phyloP scores from a whole-genome alignment of 2,888 invertebrate species.

The Eudemis profundana region DNA sequence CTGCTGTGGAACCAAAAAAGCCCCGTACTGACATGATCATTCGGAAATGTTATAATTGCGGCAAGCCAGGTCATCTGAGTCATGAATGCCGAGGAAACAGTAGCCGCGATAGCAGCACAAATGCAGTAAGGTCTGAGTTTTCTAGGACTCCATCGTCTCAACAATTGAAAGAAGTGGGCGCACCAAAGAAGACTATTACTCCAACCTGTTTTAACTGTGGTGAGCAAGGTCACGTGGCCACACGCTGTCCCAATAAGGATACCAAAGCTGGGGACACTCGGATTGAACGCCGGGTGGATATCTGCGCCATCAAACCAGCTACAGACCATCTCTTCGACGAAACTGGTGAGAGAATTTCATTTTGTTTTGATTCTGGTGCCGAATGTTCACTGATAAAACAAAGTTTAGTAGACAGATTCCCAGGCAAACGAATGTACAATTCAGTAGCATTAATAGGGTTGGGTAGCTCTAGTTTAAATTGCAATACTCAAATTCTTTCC shows the following conservation, averaged over 20 bases:
- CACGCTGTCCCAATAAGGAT: neutral
- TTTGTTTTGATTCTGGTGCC: conserved; percentile 39
- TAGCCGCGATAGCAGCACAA: too few relatives aligned
- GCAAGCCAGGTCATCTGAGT: neutral
- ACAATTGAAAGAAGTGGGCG: neutral
- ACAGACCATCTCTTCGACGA: conserved; percentile 22
- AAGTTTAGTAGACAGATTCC: too few relatives aligned
- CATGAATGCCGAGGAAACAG: neutral
- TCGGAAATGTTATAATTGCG: neutral
- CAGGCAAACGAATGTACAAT: too few relatives aligned
- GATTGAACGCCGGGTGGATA: neutral
- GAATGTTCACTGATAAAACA: too few relatives aligned
- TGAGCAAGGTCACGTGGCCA: neutral
- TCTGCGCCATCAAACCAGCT: conserved; percentile 9
- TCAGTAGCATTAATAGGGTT: too few relatives aligned
- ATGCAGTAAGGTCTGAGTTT: too few relatives aligned
- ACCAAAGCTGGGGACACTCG: neutral
- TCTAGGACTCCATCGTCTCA: neutral
- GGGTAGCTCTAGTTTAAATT: too few relatives aligned
- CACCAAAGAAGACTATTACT: neutral
- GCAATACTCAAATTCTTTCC: too few relatives aligned
- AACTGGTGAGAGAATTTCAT: conserved; percentile 43
- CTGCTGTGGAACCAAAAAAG: neutral
- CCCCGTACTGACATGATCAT: neutral
- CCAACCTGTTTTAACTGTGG: neutral